These are phyloP conservation scores for Tragopan temminckii DNA, from an alignment of 2,797 vertebrate species.

Conservation along the genomic window DNA sequence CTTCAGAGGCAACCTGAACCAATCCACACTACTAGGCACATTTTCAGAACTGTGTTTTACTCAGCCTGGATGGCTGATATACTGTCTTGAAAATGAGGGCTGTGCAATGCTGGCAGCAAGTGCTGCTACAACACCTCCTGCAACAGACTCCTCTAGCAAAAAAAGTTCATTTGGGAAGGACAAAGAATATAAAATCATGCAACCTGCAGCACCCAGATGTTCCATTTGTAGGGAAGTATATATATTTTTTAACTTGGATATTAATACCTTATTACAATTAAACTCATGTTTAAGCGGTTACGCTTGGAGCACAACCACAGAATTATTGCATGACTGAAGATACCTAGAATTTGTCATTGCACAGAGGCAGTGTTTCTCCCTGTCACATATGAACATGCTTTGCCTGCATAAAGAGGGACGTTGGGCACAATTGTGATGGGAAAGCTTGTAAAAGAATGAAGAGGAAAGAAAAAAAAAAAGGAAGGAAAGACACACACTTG, in stretches of 20 bases:
- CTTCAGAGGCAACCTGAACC: not conserved
- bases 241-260: not conserved
- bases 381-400: not conserved
- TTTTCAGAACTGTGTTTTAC: not conserved
- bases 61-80: not conserved
- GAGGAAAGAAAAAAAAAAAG: rapidly evolving
- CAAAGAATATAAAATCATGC: not conserved
- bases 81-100: not conserved
- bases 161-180: not conserved
- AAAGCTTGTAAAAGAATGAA: not conserved
- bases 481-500: not conserved
- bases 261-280: not conserved
- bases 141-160: not conserved
- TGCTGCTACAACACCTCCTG: not conserved
- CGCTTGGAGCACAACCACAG: not conserved
- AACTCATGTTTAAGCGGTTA: not conserved
- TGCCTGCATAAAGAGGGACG: not conserved
- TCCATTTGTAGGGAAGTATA: not conserved
- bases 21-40: not conserved
- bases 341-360: not conserved
- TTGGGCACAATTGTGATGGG: not conserved
- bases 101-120: not conserved
- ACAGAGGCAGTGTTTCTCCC: not conserved
- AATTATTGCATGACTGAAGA: not conserved
- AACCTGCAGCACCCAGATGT: not conserved